Base-by-base conservation (phyloP, 2,797 vertebrate genomes). In the Sebastes paucispinis region DNA sequence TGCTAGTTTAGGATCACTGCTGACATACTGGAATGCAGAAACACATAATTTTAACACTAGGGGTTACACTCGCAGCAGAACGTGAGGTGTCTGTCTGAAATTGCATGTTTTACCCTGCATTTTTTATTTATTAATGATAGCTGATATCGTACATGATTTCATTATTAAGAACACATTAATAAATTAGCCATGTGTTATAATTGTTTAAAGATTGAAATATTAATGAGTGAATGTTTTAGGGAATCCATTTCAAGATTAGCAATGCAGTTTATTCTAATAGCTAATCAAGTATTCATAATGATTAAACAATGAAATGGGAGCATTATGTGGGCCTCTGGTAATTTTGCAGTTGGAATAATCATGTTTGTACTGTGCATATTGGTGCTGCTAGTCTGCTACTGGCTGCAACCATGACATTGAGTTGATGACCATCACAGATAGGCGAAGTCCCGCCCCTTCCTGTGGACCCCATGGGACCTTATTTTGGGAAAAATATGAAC, bases 231-330 rank as follows among this genome's bases (percentile, higher is more conserved):
- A 69, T 59, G 63, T 66, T 50, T 60, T 4, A 60, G n/a, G n/a
- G 24, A 69, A 39, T 54, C 4, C 20, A 27, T 76, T 59, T 27
- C 32, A 71, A 24, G 5, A 29, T 68, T 47, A 80, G n/a, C 27
- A 22, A 9, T 34, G 34, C 13, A 22, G n/a, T 57, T 64, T 34
- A 36, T 25, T 55, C 13, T 50, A 47, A 47, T 11, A 36, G 54
- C 20, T 52, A 71, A 58, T 77, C 55, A 58, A 80, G 29, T 54
- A 77, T 67, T 80, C 9, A 59, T 14, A 39, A 62, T 59, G 36
- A 74, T 77, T 34, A 65, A 43, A 65, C n/a, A 50, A 9, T 57
- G 1, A 60, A 52, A 70, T 50, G 1, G 36, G 7, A 71, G 57
- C 27, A 54, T 25, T 66, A 24, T 12, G 32, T 63, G 20, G 20